A percentile compares a stretch with the other conserved stretches of the same genome.
phyloP scores from a whole-genome alignment of 2,797 vertebrate species.

The Discoglossus pictus region DNA sequence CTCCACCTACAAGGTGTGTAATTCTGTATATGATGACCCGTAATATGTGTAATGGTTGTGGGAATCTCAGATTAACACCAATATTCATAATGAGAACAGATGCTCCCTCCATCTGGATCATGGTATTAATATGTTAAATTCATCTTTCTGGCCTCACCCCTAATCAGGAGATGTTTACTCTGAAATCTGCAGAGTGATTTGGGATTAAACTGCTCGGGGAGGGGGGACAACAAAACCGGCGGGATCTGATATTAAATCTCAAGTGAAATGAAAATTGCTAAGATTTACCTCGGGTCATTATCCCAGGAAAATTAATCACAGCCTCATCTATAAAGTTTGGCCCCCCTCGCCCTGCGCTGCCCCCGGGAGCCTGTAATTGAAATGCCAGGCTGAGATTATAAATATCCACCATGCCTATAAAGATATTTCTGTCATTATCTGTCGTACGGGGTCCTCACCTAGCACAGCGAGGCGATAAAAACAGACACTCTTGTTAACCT shows the following conservation, averaged over 20 bases:
- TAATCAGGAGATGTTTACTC: slow-evolving; percentile 79
- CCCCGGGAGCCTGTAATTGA: slow-evolving; percentile 48
- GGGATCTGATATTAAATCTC: slow-evolving; percentile 92
- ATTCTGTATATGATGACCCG: slow-evolving; percentile 57
- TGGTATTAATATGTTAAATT: slow-evolving; percentile 69
- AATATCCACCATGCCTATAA: slow-evolving; percentile 65
- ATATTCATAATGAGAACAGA: slow-evolving; percentile 76
- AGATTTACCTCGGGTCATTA: slow-evolving; percentile 91
- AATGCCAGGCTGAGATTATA: slow-evolving; percentile 66
- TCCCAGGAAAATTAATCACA: slow-evolving; percentile 89
- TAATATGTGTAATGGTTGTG: slow-evolving; percentile 73
- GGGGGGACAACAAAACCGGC: slow-evolving; percentile 56
- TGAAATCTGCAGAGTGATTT: slow-evolving; percentile 83
- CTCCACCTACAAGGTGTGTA: slow-evolving; percentile 49
- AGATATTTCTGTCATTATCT: slow-evolving; percentile 70
- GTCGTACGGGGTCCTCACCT: slow-evolving; percentile 53
- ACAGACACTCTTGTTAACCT: too few relatives aligned
- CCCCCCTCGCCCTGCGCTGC: slow-evolving; percentile 59
- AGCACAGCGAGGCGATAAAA: too few relatives aligned
- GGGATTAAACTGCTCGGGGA: slow-evolving; percentile 78
- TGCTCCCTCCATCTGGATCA: slow-evolving; percentile 74
- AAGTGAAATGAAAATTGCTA: slow-evolving; percentile 96
- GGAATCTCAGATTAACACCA: slow-evolving; percentile 73
- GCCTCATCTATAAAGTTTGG: slow-evolving; percentile 66
- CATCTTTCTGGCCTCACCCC: slow-evolving; percentile 70